Evolutionary conservation across 2,113 vertebrate genomes (phyloP).

Genomic region (Indicator indicator): DNA sequence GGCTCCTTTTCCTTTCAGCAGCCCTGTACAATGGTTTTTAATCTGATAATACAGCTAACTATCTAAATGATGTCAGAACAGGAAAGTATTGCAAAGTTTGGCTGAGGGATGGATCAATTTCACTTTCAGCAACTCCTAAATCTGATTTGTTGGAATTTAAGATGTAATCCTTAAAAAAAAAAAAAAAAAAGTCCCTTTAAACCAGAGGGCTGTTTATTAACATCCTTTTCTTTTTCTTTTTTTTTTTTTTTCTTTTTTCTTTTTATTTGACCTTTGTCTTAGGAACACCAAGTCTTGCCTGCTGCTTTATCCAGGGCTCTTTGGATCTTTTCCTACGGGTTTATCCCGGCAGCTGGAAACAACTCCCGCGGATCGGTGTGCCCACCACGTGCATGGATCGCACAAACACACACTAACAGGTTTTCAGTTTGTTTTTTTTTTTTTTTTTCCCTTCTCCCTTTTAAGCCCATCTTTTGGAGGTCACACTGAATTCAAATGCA

Average conservation of each 20-base stretch:
- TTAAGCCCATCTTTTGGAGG: not conserved
- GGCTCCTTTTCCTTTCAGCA: conserved; percentile 82
- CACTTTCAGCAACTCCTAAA: conserved; percentile 87
- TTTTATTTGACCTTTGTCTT: conserved; percentile 81
- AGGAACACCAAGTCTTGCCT: conserved; percentile 27
- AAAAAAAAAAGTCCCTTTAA: conserved; percentile 68
- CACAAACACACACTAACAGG: not conserved
- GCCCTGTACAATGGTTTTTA: conserved; percentile 82
- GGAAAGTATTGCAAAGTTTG: conserved; percentile 85
- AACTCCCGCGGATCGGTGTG: accelerated
- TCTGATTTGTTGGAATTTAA: conserved; percentile 90
- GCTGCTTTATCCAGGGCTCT: not conserved
- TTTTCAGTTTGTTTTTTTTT: not conserved
- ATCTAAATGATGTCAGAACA: conserved; percentile 84
- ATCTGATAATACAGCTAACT: conserved; percentile 86
- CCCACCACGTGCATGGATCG: not conserved
- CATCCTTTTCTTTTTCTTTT: conserved; percentile 56
- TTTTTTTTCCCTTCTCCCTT: not conserved
- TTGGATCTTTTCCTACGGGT: not conserved
- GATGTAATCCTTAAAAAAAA: conserved; percentile 82
- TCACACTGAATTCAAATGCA: not conserved
- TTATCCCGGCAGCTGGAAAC: accelerated
- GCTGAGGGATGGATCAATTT: conserved; percentile 88
- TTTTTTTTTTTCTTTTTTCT: not conserved
- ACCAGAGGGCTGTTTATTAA: conserved; percentile 81